Conservation (phyloP, 2,797 vertebrate species). For the Mionectes olivaceus region DNA sequence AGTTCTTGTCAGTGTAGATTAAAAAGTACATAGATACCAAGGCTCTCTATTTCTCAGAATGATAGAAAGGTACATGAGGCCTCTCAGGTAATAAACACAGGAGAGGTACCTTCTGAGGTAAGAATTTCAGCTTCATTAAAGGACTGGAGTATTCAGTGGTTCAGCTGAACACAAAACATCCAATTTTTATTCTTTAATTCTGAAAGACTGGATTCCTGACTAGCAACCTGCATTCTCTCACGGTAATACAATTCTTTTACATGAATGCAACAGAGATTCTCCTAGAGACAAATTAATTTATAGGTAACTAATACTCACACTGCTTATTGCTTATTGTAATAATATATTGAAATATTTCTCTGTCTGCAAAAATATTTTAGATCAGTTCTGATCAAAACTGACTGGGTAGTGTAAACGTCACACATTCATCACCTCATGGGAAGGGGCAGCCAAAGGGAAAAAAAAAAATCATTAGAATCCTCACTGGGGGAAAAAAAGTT, state of each 20-base stretch:
- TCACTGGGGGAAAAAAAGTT: background rate
- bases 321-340: background rate
- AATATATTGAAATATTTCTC: background rate
- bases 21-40: background rate
- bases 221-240: background rate
- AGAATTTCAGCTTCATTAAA: background rate
- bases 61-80: background rate
- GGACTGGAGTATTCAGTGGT: background rate
- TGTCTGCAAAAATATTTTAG: background rate
- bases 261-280: background rate
- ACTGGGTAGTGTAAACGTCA: background rate
- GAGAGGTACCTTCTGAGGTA: background rate
- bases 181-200: background rate
- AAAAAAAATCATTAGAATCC: background rate
- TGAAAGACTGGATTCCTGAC: background rate
- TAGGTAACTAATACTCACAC: background rate
- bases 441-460: background rate
- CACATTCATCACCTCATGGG: fast-evolving
- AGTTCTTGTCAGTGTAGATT: background rate
- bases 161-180: background rate
- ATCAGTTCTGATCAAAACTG: background rate
- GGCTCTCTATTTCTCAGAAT: background rate
- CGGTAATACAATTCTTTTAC: background rate
- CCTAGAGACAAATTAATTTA: background rate
- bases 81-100: background rate